Base-by-base conservation (phyloP, 2,113 vertebrate species). In the Lycaon pictus region DNA sequence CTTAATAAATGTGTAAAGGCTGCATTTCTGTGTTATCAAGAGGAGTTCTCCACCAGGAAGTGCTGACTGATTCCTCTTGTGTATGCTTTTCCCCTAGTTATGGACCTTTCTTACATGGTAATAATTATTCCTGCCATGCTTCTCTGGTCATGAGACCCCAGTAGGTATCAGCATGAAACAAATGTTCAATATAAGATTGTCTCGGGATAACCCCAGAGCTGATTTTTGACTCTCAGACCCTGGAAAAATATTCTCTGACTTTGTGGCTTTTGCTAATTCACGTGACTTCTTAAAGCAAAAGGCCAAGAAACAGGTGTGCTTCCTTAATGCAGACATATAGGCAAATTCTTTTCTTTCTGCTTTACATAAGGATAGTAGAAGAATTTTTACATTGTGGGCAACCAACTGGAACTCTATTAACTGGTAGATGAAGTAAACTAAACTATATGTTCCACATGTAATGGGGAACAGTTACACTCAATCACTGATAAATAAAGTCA, bases 71-170 rank as follows among this genome's bases (percentile, higher is more conserved):
- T 93, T 98, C 93, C 29, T 20, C 93, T 76, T 93, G 96, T 76
- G 84, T 97, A 97, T 96, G 90, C 91, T 98, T 97, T 97, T 97
- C 98, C 95, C 83, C 95, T 74, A 96, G 92, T 96, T 98, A 96
- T 74, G 98, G 97, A 97, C 81, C 87, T 90, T 67, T 88, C 98
- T 98, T 97, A 97, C 97, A 96, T 10, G 90, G 92, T 93, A 95
- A 98, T 98, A 98, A 97, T 98, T 98, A 98, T 96, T 93, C 65
- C 95, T 95, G 89, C 95, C 97, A 97, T 95, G 94, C 97, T 97
- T 93, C 91, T 98, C 96, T 97, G 98, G 96, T 97, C 97, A 98
- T 98, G 43, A 98, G 97, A 96, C 83, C 79, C 94, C 91, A 95
- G 77, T 93, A 90, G 93, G 88, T 93, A 97, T 92, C 96, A 90